phyloP scores from a whole-genome alignment of 2,797 vertebrate species.

The Sebastes alutus region DNA sequence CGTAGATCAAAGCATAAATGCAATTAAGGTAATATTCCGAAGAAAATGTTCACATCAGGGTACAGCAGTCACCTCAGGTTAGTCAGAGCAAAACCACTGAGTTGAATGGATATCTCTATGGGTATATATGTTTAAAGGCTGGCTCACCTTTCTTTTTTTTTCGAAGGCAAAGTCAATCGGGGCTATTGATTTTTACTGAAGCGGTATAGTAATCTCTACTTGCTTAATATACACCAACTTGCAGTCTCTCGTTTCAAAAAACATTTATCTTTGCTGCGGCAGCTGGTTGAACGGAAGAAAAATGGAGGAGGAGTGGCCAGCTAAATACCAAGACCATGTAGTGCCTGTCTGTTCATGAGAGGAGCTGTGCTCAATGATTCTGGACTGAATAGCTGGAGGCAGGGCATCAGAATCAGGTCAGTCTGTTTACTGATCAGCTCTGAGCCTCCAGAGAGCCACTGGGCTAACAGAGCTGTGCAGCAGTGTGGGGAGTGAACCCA shows the following conservation, averaged over 20 bases:
- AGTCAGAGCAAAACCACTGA: background rate
- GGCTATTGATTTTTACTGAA: slow-evolving; percentile 61
- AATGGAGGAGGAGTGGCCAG: slow-evolving; percentile 28
- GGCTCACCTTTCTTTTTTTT: slow-evolving; percentile 1
- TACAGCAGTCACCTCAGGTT: background rate
- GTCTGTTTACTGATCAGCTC: slow-evolving; percentile 70
- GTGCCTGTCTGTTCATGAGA: slow-evolving; percentile 47
- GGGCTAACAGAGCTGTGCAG: slow-evolving; percentile 54
- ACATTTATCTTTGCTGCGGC: slow-evolving; percentile 39
- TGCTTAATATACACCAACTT: slow-evolving; percentile 51
- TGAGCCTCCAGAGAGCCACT: slow-evolving; percentile 55
- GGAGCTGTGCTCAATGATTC: slow-evolving; percentile 45
- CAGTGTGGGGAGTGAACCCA: slow-evolving; percentile 29
- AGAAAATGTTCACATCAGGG: background rate
- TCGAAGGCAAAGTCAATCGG: slow-evolving; percentile 15
- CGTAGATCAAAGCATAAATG: background rate
- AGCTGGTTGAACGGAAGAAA: slow-evolving; percentile 26
- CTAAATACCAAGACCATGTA: slow-evolving; percentile 50
- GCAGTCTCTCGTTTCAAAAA: slow-evolving; percentile 29
- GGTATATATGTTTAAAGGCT: slow-evolving; percentile 19
- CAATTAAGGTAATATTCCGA: background rate
- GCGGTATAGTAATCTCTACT: slow-evolving; percentile 42
- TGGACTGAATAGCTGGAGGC: slow-evolving; percentile 58
- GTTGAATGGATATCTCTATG: background rate
- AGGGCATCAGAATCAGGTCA: slow-evolving; percentile 68